Evolutionary conservation across 1,140 invertebrate species (phyloP), one percentile per base, ranked within the genome.

Genomic region (Drosophila dunni): DNA sequence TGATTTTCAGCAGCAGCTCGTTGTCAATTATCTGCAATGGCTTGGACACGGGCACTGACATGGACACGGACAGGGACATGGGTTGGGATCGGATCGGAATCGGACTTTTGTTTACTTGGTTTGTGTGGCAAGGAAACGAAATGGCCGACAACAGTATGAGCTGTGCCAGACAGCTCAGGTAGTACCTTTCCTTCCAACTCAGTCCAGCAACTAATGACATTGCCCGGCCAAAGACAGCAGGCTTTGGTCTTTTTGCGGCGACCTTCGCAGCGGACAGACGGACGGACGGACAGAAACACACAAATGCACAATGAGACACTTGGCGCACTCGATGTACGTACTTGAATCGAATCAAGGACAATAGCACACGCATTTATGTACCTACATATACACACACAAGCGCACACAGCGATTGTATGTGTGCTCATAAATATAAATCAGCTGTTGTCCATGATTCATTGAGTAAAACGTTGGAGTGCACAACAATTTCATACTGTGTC

Each of bases 311-410:
- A 88, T 86, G 76, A 88, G 79, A 68, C 79, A 86, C 83, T 86
- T 83, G 76, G 75, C 75, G 76, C 79, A 82, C 83, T 82, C 79
- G 83, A 79, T 53, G 84, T 65, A 45, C 46, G 84, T 83, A 89
- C 85, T 89, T 89, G 84, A 89, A 84, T 68, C 73, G 74, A 81
- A 89, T 89, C 84, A 89, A 89, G 84, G 84, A 81, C 84, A 86
- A 88, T 86, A 81, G 61, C 72, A 75, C 70, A 82, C 82, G 66
- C 78, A 66, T 73, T 69, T 46, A 29, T 4, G 2, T 29, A 29
- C 24, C 24, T 29, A 24, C 3, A 24, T 24, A 29, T 6, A 29
- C 2, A 29, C 24, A 29, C 24, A 29, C 24, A 29, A 4, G 5
- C 2, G 6, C 24, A 29, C 24, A 29, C 24, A 29, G n/a, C 24